phyloP scores from a whole-genome alignment of 2,797 vertebrate species.

The Acanthiza pusilla region DNA sequence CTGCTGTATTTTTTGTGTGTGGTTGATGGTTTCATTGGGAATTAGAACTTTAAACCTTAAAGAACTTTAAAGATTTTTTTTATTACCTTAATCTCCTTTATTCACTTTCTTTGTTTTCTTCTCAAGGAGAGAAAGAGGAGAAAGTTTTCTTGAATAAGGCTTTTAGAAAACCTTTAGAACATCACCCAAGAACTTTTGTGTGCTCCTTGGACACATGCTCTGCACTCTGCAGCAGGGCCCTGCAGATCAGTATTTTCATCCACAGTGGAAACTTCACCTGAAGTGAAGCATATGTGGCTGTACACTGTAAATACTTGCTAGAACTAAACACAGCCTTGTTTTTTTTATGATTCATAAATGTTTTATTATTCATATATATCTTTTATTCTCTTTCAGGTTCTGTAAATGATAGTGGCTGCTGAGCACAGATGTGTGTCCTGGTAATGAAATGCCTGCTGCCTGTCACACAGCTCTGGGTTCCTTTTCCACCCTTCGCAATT shows the following conservation, averaged over 20 bases:
- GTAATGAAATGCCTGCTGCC: not conserved
- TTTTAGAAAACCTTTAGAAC: not conserved
- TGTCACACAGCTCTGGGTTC: not conserved
- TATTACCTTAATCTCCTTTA: not conserved
- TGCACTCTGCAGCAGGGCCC: not conserved
- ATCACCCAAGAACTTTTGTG: not conserved
- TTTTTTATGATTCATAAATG: not conserved
- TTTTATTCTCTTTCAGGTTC: not conserved
- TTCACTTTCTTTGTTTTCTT: not conserved
- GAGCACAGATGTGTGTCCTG: not conserved
- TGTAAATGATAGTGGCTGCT: not conserved
- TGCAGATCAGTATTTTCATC: conserved; percentile 20
- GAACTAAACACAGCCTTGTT: not conserved
- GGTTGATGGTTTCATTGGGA: not conserved
- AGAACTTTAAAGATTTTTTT: not conserved
- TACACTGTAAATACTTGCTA: not conserved
- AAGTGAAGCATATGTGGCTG: not conserved
- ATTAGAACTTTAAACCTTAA: not conserved
- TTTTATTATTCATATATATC: not conserved
- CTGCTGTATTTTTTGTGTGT: not conserved
- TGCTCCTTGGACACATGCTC: not conserved
- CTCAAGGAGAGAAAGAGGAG: not conserved
- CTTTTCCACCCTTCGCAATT: not conserved
- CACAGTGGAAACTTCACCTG: not conserved
- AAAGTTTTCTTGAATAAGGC: not conserved